Conservation (phyloP, 2,888 invertebrate genomes). For the Lysandra coridon region DNA sequence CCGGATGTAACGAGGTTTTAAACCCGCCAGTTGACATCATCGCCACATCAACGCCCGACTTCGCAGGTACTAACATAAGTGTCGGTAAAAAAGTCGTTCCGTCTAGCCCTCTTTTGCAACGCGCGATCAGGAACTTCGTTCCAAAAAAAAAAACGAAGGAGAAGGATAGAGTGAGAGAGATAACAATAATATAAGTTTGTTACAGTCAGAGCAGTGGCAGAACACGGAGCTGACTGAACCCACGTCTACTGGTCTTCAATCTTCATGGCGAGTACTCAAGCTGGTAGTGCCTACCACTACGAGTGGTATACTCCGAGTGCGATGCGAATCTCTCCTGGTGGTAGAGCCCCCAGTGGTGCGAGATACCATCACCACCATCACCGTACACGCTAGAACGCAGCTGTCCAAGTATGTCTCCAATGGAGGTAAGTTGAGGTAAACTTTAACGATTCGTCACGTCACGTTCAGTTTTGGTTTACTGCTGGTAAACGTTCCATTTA, state of each 20-base stretch:
- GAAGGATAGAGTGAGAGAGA: neutral
- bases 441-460: no score
- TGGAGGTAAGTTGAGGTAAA: conserved; percentile 49
- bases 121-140: no score
- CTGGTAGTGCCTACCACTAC: conserved; percentile 61
- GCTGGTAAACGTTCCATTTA: no score
- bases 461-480: no score
- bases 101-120: no score
- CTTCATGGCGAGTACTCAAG: conserved; percentile 65
- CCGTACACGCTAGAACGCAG: conserved; percentile 67
- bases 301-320: conserved; percentile 64
- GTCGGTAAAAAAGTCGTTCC: no score
- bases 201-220: conserved; percentile 69
- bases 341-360: conserved; percentile 69
- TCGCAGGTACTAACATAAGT: no score
- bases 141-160: neutral
- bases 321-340: conserved; percentile 64
- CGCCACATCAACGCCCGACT: no score
- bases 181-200: conserved; percentile 28
- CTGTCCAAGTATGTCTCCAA: conserved; percentile 70
- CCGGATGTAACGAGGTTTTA: no score
- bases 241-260: conserved; percentile 62
- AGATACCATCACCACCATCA: conserved; percentile 59
- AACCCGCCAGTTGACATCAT: no score
- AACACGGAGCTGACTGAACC: conserved; percentile 62